Base-by-base conservation (phyloP, 2,113 vertebrate species). In the Tragulus kanchil region DNA sequence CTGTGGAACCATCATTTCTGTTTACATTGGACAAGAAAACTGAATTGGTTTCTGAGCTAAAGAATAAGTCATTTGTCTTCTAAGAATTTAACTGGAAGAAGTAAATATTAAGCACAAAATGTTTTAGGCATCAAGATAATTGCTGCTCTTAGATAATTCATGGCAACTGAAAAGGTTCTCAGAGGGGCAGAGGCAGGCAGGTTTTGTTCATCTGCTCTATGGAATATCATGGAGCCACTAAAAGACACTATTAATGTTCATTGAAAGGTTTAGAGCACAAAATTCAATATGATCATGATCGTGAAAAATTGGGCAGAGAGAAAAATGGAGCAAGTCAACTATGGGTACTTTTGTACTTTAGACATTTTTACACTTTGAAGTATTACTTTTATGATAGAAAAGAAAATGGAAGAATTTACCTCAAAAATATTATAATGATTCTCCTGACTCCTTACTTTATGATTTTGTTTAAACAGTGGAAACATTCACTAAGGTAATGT, bases 1-100 rank as follows among this genome's bases (percentile, higher is more conserved):
- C 95, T 96, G 91, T 67, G 17, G 42, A 78, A 85, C 26, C n/a
- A 92, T 67, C 9, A 21, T 82, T 95, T 90, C n/a, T 31, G 90
- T 85, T 95, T 73, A 73, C 8, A 77, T 71, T 0, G 45, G 61
- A 59, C 50, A 96, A 69, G 52, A 95, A 86, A 64, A 8, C 19
- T 23, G 2, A 73, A 48, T 92, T 89, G 36, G 19, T 94, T 94
- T 89, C 10, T 4, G 26, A 84, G 56, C 69, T 95, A 58, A 31
- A 75, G 26, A 90, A 61, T 83, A 56, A 78, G 52, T 42, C 48
- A 45, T 93, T 83, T 61, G 4, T 62, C 54, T 81, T 81, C 78
- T 85, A 91, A 64, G 48, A 87, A 28, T 42, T n/a, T 75, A 83
- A 92, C 15, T 83, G 36, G 12, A 83, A 93, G 58, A 71, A 85